Percentiles rank a stretch among this genome's conserved stretches.
phyloP scores from a whole-genome alignment of 2,113 vertebrate species.

The Heptranchias perlo region DNA sequence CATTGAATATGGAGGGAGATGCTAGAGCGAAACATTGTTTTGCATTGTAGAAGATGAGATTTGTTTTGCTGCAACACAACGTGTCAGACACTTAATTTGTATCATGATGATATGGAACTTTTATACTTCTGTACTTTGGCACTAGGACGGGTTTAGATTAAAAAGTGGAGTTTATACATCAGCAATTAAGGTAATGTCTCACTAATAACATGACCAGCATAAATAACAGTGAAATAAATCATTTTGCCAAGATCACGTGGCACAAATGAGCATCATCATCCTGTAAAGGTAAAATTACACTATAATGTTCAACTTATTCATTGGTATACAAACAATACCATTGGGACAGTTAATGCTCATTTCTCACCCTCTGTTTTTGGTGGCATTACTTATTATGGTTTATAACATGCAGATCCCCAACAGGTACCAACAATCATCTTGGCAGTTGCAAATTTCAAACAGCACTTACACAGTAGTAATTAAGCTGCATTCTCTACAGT shows the following conservation, averaged over 20 bases:
- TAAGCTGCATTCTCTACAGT: background rate
- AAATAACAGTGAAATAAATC: background rate
- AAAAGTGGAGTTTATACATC: background rate
- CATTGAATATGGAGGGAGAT: background rate
- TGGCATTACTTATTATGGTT: background rate
- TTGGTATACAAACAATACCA: background rate
- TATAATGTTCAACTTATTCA: background rate
- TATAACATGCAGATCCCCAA: background rate
- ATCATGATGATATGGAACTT: background rate
- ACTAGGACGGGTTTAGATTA: background rate
- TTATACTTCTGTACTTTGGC: background rate
- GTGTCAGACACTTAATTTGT: background rate
- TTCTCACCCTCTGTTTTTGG: background rate
- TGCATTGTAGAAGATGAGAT: too few relatives aligned
- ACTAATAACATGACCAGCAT: background rate
- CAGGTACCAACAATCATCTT: conserved; percentile 16
- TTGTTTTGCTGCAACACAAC: too few relatives aligned
- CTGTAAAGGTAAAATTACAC: background rate
- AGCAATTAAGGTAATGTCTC: background rate
- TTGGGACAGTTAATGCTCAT: background rate
- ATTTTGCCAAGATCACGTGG: background rate
- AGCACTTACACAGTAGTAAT: background rate
- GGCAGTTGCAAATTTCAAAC: conserved; percentile 15
- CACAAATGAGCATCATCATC: background rate
- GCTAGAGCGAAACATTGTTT: too few relatives aligned